Evolutionary conservation across 2,888 invertebrate genomes (phyloP).

Genomic region (Eristalinus aeneus): DNA sequence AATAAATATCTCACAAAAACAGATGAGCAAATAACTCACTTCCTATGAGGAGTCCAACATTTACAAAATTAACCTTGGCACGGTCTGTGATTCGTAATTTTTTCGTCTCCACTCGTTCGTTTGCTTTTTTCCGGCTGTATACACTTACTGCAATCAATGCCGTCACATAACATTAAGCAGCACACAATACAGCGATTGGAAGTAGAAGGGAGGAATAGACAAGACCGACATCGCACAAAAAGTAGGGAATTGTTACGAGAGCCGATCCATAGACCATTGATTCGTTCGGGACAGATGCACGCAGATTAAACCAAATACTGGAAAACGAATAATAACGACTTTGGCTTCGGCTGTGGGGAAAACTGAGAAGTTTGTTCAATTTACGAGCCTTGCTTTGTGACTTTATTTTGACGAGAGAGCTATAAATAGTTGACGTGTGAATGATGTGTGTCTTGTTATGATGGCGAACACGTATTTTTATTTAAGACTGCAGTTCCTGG

Average conservation of each 20-base stretch:
- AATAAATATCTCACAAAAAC: not conserved
- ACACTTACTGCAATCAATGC: not conserved
- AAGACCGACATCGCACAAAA: not conserved
- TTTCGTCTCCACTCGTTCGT: not conserved
- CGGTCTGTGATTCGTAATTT: constrained; percentile 39
- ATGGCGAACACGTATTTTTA: not conserved
- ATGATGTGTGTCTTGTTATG: not conserved
- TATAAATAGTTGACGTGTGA: not conserved
- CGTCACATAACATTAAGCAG: constrained; percentile 2
- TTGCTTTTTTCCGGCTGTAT: not conserved
- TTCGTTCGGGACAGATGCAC: not conserved
- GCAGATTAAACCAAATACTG: not conserved
- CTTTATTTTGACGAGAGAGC: not conserved
- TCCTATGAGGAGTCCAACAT: not conserved
- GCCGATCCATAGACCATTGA: not conserved
- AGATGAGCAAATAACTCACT: not conserved
- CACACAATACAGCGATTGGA: not conserved
- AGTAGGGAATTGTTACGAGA: not conserved
- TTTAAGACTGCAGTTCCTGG: not conserved
- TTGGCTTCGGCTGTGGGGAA: not conserved
- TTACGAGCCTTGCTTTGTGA: not conserved
- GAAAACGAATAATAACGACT: not conserved
- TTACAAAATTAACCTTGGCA: constrained; percentile 56
- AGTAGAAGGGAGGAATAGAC: not conserved
- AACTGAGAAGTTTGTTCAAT: not conserved